Percentiles rank a stretch among this genome's conserved stretches.
Evolutionary conservation across 2,113 vertebrate genomes (phyloP).

Genomic region (Heteronetta atricapilla): DNA sequence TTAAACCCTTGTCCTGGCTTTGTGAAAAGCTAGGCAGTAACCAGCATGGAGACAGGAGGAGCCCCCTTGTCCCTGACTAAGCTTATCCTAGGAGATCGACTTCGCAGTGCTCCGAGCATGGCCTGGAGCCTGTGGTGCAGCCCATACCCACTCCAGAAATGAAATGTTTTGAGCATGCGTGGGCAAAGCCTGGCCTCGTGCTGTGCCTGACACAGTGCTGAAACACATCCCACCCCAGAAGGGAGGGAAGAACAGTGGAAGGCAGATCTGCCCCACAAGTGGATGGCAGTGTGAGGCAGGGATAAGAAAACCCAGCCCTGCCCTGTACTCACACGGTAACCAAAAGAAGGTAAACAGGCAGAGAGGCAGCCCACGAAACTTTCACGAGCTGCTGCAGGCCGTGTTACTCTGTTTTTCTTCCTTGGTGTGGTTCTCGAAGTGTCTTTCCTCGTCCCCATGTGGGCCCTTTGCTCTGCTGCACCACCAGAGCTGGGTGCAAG

Average conservation of each 20-base stretch:
- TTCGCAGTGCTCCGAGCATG: not conserved
- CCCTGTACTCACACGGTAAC: not conserved
- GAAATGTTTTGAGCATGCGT: rapidly evolving
- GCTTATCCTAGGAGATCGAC: not conserved
- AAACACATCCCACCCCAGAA: not conserved
- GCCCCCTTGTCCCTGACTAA: not conserved
- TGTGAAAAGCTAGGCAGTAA: not conserved
- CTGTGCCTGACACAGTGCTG: not conserved
- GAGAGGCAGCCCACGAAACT: not conserved
- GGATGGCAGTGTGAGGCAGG: not conserved
- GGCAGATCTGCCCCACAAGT: not conserved
- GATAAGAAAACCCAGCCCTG: not conserved
- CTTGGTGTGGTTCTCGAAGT: not conserved
- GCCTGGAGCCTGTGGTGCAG: rapidly evolving
- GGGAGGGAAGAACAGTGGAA: not conserved
- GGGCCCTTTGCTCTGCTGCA: not conserved
- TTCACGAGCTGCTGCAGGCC: not conserved
- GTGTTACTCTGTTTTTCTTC: not conserved
- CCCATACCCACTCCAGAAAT: not conserved
- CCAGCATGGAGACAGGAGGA: not conserved
- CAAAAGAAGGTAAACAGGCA: not conserved
- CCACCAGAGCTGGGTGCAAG: not conserved
- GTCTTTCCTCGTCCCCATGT: not conserved
- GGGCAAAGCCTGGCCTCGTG: not conserved
- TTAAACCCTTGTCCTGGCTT: not conserved